These are phyloP conservation scores for Notothenia rossii DNA, from an alignment of 2,113 vertebrate genomes.

Conservation along the genomic window DNA sequence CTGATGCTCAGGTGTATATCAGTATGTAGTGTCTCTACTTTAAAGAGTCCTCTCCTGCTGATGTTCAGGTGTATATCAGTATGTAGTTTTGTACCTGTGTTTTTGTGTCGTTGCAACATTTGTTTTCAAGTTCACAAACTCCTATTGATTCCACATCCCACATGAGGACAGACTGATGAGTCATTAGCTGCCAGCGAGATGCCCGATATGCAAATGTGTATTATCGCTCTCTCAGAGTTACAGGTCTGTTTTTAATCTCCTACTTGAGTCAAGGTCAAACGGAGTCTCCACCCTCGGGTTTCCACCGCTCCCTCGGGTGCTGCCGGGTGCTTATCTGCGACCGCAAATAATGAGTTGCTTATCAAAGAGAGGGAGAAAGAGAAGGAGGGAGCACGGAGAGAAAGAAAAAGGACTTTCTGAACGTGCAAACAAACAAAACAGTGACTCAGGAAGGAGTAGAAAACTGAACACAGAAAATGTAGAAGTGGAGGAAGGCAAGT, in stretches of 20 bases:
- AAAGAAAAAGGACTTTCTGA: slow-evolving; percentile 8
- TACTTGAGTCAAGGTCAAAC: slow-evolving; percentile 25
- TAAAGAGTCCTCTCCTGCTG: too few relatives aligned
- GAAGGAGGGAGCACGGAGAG: not conserved
- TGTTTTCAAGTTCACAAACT: not conserved
- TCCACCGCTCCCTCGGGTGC: slow-evolving; percentile 6
- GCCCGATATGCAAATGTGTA: slow-evolving; percentile 23
- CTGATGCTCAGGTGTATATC: too few relatives aligned
- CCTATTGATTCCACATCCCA: not conserved
- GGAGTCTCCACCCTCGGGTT: not conserved
- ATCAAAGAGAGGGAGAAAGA: not conserved
- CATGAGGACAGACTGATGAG: slow-evolving; percentile 12
- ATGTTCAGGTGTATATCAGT: too few relatives aligned
- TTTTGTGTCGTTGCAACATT: too few relatives aligned
- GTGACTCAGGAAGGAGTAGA: not conserved
- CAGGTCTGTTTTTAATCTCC: slow-evolving; percentile 10
- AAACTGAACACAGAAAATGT: not conserved
- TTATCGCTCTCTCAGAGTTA: slow-evolving; percentile 4
- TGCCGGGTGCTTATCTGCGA: slow-evolving; percentile 27
- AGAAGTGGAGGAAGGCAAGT: not conserved
- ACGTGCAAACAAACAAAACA: not conserved
- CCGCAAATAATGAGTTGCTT: slow-evolving; percentile 34
- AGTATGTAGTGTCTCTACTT: too few relatives aligned
- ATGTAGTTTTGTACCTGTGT: too few relatives aligned
- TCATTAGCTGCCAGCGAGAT: slow-evolving; percentile 21